Evolutionary conservation across 2,888 invertebrate genomes (phyloP).

Genomic region (Drosophila dives): DNA sequence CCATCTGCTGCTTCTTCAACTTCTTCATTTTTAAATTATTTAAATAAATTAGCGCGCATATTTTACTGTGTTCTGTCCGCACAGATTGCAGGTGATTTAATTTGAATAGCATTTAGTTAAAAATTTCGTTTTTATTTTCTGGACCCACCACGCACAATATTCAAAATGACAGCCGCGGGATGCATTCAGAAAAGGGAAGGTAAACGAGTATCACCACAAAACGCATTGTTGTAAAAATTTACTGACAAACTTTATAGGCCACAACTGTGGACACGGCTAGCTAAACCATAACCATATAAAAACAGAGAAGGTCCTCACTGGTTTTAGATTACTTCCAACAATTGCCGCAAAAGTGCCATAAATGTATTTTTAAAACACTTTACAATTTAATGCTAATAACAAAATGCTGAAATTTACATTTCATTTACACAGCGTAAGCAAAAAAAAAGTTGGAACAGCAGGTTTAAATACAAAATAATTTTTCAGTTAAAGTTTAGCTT

Average conservation of each 20-base stretch:
- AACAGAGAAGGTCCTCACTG: background rate
- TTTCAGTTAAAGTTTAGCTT: background rate
- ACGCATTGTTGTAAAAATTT: constrained; percentile 73
- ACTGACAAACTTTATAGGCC: constrained; percentile 69
- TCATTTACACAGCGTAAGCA: constrained; percentile 2
- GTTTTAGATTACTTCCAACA: constrained; percentile 32
- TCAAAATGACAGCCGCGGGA: constrained; percentile 46
- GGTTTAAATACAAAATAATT: background rate
- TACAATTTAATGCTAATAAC: constrained; percentile 50
- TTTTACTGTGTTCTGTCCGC: constrained; percentile 23
- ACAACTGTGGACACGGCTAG: constrained; percentile 51
- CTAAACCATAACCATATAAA: constrained; percentile 38
- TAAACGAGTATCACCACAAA: constrained; percentile 24
- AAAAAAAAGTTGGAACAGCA: background rate
- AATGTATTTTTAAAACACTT: constrained; percentile 43
- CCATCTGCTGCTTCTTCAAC: constrained; percentile 1
- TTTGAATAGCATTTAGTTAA: constrained; percentile 68
- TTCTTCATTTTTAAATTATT: constrained; percentile 67
- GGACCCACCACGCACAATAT: background rate
- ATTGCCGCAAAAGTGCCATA: constrained; percentile 41
- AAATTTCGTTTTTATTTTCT: constrained; percentile 35
- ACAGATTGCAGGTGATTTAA: constrained; percentile 74
- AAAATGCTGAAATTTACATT: constrained; percentile 42
- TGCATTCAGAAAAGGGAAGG: constrained; percentile 38
- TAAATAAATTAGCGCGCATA: constrained; percentile 75